A percentile compares a stretch with the other conserved stretches of the same genome.
Conservation (phyloP, 2,888 invertebrate genomes). For the Trissonchulus sp. region DNA sequence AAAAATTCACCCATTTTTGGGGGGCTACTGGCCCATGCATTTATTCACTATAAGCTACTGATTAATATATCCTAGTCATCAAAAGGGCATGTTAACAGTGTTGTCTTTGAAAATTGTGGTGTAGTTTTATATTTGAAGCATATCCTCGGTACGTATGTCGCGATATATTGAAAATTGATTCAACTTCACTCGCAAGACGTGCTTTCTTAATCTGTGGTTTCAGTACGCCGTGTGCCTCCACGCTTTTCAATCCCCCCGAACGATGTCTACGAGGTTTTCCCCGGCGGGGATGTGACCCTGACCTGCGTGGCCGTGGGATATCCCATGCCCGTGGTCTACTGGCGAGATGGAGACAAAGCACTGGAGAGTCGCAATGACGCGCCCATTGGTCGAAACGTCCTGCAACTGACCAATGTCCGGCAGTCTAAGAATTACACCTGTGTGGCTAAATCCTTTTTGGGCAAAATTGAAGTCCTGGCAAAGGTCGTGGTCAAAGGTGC, state of each 20-base stretch:
- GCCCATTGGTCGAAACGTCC: conserved; percentile 67
- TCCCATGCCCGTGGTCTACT: conserved; percentile 92
- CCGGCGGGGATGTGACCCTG: conserved; percentile 80
- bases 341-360: conserved; percentile 42
- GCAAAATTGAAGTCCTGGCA: conserved; percentile 77
- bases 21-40: too few relatives aligned
- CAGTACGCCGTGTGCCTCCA: conserved; percentile 88
- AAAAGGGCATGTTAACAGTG: too few relatives aligned
- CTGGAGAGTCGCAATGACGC: conserved; percentile 40
- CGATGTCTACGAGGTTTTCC: conserved; percentile 75
- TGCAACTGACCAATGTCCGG: conserved; percentile 75
- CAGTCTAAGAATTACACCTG: conserved; percentile 95
- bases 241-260: conserved; percentile 89
- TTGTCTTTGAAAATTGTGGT: too few relatives aligned
- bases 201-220: too few relatives aligned
- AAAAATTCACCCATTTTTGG: too few relatives aligned
- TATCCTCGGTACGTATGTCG: too few relatives aligned
- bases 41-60: too few relatives aligned
- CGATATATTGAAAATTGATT: too few relatives aligned
- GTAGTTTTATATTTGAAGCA: too few relatives aligned
- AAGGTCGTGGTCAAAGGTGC: conserved; percentile 93
- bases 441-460: conserved; percentile 85
- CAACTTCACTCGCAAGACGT: too few relatives aligned
- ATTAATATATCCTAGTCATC: too few relatives aligned
- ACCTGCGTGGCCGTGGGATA: conserved; percentile 96